Base-by-base conservation (phyloP, 2,888 invertebrate species). In the Lottia scabra region DNA sequence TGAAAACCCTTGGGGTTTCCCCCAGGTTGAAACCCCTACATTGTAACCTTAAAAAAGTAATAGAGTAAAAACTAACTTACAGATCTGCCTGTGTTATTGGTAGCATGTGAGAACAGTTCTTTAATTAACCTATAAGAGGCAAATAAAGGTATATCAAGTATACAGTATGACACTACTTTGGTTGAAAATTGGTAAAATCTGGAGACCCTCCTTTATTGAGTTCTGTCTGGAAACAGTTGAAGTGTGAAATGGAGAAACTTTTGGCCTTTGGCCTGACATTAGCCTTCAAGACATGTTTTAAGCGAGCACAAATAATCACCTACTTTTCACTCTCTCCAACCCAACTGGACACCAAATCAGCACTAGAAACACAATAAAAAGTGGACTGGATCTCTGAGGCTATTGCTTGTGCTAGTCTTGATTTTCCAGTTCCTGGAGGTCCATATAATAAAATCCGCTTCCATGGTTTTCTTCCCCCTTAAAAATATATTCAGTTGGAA, bases 271-370 rank as follows among this genome's bases (percentile, higher is more conserved):
- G n/a, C n/a, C n/a, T n/a, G n/a, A n/a, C 16, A 68, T 30, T 16
- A 16, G 19, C 26, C 3, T 48, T 5, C 45, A 48, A 44, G 15
- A n/a, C n/a, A n/a, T n/a, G n/a, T n/a, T n/a, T n/a, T n/a, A n/a
- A n/a, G n/a, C n/a, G n/a, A n/a, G n/a, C n/a, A n/a, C 10, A 38
- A 38, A 38, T 1, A 6, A 38, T 4, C 38, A 69, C 81, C 84
- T 83, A 92, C 92, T 92, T 92, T 86, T 92, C 92, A 68, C 92
- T 91, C 84, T 92, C 91, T 62, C 92, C 92, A 13, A 92, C 89
- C 88, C 91, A 92, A 65, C 90, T 87, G 5, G 92, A 92, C 26
- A 92, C 84, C 38, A 93, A 87, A 83, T 91, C 91, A 15, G 92
- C 90, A 68, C 91, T 90, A 38, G 92, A 91, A 38, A 92, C 89